Evolutionary conservation across 2,797 vertebrate genomes (phyloP).

Genomic region (Eulemur mongoz): DNA sequence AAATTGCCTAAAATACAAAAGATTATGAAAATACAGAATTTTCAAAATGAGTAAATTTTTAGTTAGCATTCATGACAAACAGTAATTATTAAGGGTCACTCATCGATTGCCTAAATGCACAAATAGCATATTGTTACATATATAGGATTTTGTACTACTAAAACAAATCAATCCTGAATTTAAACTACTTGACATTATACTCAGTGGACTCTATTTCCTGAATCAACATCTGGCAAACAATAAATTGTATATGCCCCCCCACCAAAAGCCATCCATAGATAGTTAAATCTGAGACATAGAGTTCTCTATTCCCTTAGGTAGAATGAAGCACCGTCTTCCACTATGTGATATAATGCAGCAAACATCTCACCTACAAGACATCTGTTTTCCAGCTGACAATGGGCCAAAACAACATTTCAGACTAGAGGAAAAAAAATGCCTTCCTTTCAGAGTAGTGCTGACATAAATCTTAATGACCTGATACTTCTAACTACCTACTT

Average conservation of each 20-base stretch:
- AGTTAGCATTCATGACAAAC: background rate
- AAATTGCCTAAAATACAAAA: background rate
- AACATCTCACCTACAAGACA: slow-evolving; percentile 74
- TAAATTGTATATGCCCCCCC: background rate
- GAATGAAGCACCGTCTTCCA: slow-evolving; percentile 60
- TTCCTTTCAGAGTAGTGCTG: slow-evolving; percentile 66
- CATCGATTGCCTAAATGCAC: background rate
- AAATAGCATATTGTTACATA: background rate
- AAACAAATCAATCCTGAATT: background rate
- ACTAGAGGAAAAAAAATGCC: slow-evolving; percentile 49
- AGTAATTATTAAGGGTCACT: background rate
- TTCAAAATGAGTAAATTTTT: background rate
- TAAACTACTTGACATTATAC: background rate
- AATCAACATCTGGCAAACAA: background rate
- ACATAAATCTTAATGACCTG: slow-evolving; percentile 73
- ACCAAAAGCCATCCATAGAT: background rate
- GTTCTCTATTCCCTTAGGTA: slow-evolving; percentile 43
- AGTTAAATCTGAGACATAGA: slow-evolving; percentile 41
- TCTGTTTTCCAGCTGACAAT: slow-evolving; percentile 69
- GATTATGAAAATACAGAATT: background rate
- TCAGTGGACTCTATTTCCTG: background rate
- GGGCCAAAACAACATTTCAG: slow-evolving; percentile 76
- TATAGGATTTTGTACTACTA: background rate
- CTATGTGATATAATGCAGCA: slow-evolving; percentile 60
- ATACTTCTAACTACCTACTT: slow-evolving; percentile 77